A percentile compares a stretch with the other conserved stretches of the same genome.
Conservation (phyloP, 2,797 vertebrate genomes). For the Enteromius radiatus region DNA sequence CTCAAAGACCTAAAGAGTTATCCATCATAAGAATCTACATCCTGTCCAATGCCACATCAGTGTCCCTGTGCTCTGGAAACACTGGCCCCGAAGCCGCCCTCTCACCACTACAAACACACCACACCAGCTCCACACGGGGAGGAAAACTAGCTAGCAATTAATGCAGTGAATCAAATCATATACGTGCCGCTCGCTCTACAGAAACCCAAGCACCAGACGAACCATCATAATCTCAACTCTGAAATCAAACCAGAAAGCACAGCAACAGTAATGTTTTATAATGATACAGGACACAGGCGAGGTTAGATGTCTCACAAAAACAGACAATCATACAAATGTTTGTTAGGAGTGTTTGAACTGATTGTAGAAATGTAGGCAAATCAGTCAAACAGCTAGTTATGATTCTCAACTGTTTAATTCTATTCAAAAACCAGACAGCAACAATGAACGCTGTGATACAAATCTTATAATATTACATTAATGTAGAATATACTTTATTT, state of each 20-base stretch:
- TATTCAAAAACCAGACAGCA: neutral
- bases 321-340: neutral
- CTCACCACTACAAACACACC: conserved; percentile 83
- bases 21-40: conserved; percentile 79
- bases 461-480: neutral
- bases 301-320: neutral
- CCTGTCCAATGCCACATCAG: conserved; percentile 80
- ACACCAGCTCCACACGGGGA: conserved; percentile 67
- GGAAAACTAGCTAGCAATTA: neutral
- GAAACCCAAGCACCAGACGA: neutral
- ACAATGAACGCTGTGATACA: neutral
- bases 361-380: neutral
- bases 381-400: neutral
- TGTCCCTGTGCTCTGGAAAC: conserved; percentile 73
- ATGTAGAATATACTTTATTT: neutral
- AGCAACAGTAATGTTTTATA: neutral
- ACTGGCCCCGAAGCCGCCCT: conserved; percentile 74
- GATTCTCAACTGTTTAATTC: neutral
- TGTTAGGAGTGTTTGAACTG: neutral
- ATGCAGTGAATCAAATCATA: neutral
- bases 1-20: conserved; percentile 73
- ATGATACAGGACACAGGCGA: too few species aligned
- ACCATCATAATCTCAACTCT: too few species aligned
- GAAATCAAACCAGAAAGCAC: neutral
- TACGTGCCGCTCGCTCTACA: neutral